Conservation (phyloP, 2,113 vertebrate species). For the Paradoxurus hermaphroditus region DNA sequence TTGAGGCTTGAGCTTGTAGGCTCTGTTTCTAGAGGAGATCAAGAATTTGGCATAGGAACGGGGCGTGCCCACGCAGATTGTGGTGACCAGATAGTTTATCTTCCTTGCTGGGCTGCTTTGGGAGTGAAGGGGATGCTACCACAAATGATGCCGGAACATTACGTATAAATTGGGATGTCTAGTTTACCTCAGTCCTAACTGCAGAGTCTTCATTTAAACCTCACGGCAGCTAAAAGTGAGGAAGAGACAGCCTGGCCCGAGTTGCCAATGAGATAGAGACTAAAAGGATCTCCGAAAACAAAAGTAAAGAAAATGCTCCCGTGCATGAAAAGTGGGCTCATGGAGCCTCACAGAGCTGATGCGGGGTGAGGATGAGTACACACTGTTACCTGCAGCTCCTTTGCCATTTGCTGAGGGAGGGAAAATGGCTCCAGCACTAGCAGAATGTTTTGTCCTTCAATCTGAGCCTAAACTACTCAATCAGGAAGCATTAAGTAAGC, state of each 20-base stretch:
- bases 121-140: background rate
- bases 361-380: background rate
- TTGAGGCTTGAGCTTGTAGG: background rate
- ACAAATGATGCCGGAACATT: background rate
- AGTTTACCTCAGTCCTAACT: background rate
- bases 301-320: background rate
- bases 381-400: background rate
- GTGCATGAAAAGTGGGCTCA: background rate
- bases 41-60: background rate
- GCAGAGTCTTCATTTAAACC: background rate
- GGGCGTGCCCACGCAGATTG: background rate
- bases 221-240: background rate
- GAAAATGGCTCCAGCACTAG: background rate
- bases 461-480: background rate
- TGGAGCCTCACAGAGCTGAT: background rate
- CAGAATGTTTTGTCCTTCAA: background rate
- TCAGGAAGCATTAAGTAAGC: background rate
- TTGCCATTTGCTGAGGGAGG: background rate
- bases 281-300: background rate
- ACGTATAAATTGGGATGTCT: background rate
- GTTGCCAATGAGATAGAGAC: background rate
- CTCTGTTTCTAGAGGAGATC: background rate
- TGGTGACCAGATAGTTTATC: background rate
- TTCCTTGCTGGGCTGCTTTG: background rate
- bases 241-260: background rate